A percentile compares a stretch with the other conserved stretches of the same genome.
Conservation (phyloP, 2,113 vertebrate genomes). For the Pterocles gutturalis region DNA sequence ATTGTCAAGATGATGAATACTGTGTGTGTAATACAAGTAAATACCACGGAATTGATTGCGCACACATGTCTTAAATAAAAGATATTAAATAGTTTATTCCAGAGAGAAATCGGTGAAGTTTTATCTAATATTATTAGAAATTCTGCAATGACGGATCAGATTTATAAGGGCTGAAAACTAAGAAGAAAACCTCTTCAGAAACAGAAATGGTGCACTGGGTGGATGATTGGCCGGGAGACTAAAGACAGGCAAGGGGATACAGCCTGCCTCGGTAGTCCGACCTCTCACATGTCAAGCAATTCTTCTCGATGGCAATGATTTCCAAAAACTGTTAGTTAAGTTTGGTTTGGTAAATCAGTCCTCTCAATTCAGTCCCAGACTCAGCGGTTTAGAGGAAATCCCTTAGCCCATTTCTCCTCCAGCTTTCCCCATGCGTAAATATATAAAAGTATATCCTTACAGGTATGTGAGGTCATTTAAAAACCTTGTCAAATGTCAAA, state of each 20-base stretch:
- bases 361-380: not conserved
- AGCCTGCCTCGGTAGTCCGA: not conserved
- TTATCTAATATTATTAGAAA: constrained; percentile 63
- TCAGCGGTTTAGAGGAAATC: not conserved
- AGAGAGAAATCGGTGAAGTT: constrained; percentile 44
- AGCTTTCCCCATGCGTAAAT: not conserved
- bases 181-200: constrained; percentile 32
- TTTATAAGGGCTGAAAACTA: constrained; percentile 59
- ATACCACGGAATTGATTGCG: constrained; percentile 64
- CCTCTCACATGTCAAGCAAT: not conserved
- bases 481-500: too few relatives aligned
- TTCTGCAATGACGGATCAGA: constrained; percentile 37
- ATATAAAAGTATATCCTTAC: not conserved
- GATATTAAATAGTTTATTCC: constrained; percentile 65
- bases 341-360: not conserved
- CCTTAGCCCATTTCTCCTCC: not conserved
- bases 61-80: constrained; percentile 64
- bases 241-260: not conserved
- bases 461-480: not conserved
- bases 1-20: constrained; percentile 71
- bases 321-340: not conserved
- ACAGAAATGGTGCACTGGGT: not conserved
- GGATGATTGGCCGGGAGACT: not conserved
- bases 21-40: constrained; percentile 67
- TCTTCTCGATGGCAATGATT: not conserved